Evolutionary conservation across 2,113 vertebrate species (phyloP), one percentile per base, ranked within the genome.

Genomic region (Phaetusa simplex): DNA sequence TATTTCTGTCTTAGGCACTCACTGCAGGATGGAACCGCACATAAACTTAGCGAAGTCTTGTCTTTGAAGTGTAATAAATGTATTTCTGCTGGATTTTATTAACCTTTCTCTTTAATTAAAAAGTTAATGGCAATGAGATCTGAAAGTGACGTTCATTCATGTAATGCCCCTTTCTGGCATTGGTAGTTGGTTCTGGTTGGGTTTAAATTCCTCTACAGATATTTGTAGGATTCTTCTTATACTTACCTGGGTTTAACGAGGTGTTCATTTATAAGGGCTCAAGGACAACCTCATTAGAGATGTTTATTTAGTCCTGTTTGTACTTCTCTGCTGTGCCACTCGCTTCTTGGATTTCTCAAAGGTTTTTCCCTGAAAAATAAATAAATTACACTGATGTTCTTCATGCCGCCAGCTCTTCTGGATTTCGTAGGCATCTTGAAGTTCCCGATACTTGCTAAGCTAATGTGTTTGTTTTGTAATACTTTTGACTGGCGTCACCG

Each of bases 101-200:
- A 92, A 89, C 67, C 52, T 95, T 85, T 74, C 53, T 76, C 36
- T 79, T 27, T 76, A 91, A 85, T 94, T 95, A 91, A 69, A 88
- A 90, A 88, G 30, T 56, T 52, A 66, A 45, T 0, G 18, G 49
- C 65, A 76, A 12, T 7, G n/a, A 77, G 78, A 82, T 89, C 30
- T 88, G 76, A 56, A 87, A 82, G 61, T 40, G 40, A 49, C 42
- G 4, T 26, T 81, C 27, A 13, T 76, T 88, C 56, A n/a, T 2
- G 0, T 61, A 84, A 72, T 71, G 92, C 77, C 76, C 55, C 29
- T 69, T 92, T 72, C 69, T 92, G n/a, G 55, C 64, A 30, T 42
- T 42, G 55, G 32, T 36, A 27, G 26, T 36, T 78, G 43, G 38
- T 73, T 91, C 56, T 58, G 29, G 11, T 24, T 64, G 9, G 34